Base-by-base conservation (phyloP, 2,888 invertebrate genomes). In the Scaptomyza reducta region DNA sequence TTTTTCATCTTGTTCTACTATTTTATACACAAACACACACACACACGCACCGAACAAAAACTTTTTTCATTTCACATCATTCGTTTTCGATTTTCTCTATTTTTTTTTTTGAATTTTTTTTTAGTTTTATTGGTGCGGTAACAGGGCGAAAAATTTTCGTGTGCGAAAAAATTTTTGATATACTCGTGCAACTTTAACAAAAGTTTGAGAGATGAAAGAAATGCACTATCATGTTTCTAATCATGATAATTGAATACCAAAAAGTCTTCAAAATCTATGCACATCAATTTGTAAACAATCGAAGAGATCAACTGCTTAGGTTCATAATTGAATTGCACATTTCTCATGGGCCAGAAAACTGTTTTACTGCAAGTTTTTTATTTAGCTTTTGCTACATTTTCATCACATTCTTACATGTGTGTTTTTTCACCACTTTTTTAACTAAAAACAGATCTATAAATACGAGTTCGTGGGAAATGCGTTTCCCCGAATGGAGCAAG, bases 361-460 rank as follows among this genome's bases (percentile, higher is more conserved):
- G 5, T 64, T 65, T 31, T n/a, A 14, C 25, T 16, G n/a, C 9
- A 29, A 44, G 29, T 11, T 51, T 53, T 53, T 27, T 41, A 13
- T 1, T 41, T 14, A 42, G 22, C 44, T 54, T 33, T 33, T 31
- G 3, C 11, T 13, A 29, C 9, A 53, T 42, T 64, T 64, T 33
- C 27, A 61, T 40, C 49, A 16, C 14, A 16, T 18, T 14, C 14
- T n/a, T n/a, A n/a, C n/a, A n/a, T n/a, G 14, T 60, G 25, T 31
- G 58, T 35, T 40, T 33, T 22, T 49, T 35, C 14, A 6, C 25
- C 42, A 62, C 33, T 50, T 47, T 70, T 54, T 57, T 58, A 58
- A 75, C 71, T 72, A 65, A 76, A 73, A 73, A 73, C 67, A 51
- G 57, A 41, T 74, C 80, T 80, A 80, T 74, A 80, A 87, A 87